Base-by-base conservation (phyloP, 2,797 vertebrate species). In the Prunella strophiata region DNA sequence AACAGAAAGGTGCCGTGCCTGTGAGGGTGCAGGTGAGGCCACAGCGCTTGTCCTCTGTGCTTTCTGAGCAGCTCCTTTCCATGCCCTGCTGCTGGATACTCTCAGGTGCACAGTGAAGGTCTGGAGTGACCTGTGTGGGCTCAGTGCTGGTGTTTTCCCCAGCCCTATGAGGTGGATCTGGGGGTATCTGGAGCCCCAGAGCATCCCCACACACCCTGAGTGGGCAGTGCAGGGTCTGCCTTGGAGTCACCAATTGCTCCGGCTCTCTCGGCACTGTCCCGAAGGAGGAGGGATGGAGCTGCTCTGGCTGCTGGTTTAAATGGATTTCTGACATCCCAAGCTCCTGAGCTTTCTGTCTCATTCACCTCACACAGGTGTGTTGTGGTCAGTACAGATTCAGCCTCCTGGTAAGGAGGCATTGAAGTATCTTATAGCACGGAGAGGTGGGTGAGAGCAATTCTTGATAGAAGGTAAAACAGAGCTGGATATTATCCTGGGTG, bases 351-450 rank as follows among this genome's bases (percentile, higher is more conserved):
- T 76, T 81, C 54, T 34, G 26, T 42, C 48, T 89, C 38, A 0
- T 52, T 77, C 9, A 3, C 50, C 58, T 72, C 61, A 40, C 3
- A 30, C 25, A 15, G 6, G 11, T 51, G 1, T 36, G 36, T 36
- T 20, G 4, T 3, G 3, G 27, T 81, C 9, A 2, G 11, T 50
- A 5, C 0, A 22, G 38, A 19, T 32, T 63, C 68, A 40, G 45
- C 1, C 16, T 10, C 40, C 36, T 40, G 55, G 8, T 62, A 20
- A 1, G 50, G 81, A 81, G 74, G 42, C 27, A 21, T 13, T 42
- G 32, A 71, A 38, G 18, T 16, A 5, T 94, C 89, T 50, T 29
- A 2, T 40, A 17, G 32, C 22, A 3, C 1, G 3, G 34, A 52
- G 71, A 29, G 32, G 4, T 47, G 45, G 38, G 9, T n/a, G 52